Conservation (phyloP, 2,797 vertebrate genomes). For the Paratrypauchen microcephalus region DNA sequence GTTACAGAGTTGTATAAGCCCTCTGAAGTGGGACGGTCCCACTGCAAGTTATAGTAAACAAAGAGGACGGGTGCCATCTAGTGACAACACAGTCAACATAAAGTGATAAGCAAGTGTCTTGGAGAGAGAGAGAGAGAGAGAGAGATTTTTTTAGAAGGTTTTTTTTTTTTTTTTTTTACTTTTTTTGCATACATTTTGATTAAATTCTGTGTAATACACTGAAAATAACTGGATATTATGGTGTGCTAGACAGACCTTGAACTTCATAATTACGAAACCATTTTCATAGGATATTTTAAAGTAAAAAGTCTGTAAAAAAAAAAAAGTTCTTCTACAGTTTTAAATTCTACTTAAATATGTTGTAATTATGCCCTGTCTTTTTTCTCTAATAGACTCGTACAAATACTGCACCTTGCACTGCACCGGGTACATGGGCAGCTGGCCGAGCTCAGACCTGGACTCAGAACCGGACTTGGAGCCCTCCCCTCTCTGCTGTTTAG, state of each 20-base stretch:
- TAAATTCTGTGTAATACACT: too few relatives aligned
- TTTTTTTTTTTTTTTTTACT: too few relatives aligned
- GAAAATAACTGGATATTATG: too few relatives aligned
- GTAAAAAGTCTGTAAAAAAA: too few relatives aligned
- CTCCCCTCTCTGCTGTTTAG: constrained; percentile 89
- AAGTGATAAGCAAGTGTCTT: too few relatives aligned
- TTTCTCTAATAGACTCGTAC: constrained; percentile 70
- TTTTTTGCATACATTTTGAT: too few relatives aligned
- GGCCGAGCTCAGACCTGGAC: constrained; percentile 89
- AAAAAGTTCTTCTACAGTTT: too few relatives aligned
- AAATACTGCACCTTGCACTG: constrained; percentile 95
- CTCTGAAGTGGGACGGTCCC: constrained; percentile 22
- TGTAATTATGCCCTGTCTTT: not conserved
- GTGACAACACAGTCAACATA: not conserved
- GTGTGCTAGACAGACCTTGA: too few relatives aligned
- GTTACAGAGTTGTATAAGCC: constrained; percentile 44
- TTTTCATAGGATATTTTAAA: too few relatives aligned
- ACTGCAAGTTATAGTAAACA: constrained; percentile 9
- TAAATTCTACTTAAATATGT: not conserved
- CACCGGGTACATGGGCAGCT: constrained; percentile 93
- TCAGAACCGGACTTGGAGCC: constrained; percentile 84
- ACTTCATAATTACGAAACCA: too few relatives aligned
- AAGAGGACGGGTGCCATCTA: not conserved
- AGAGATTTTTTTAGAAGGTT: too few relatives aligned
- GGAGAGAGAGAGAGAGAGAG: too few relatives aligned